Conservation (phyloP, 2,113 vertebrate species). For the Tauraco erythrolophus region DNA sequence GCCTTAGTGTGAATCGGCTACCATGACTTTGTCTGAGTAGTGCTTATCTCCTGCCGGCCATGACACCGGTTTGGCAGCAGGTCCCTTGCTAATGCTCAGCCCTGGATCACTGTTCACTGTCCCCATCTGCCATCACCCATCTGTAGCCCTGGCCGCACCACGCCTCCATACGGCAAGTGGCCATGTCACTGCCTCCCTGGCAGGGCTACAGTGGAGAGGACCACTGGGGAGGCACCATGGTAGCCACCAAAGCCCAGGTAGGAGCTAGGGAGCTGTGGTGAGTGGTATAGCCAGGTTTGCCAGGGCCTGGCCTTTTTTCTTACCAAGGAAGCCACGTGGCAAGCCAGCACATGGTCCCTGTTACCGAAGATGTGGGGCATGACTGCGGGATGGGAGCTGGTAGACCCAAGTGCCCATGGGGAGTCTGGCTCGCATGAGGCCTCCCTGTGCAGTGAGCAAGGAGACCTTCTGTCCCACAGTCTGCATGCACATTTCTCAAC, state of each 20-base stretch:
- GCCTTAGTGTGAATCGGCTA: background rate
- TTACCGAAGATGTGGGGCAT: background rate
- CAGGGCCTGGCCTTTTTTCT: background rate
- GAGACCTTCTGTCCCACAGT: background rate
- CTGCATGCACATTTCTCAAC: background rate
- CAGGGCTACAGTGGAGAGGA: background rate
- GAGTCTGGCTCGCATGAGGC: background rate
- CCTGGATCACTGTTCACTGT: background rate
- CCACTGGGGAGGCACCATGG: accelerated
- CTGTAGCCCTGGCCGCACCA: background rate
- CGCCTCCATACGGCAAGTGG: background rate
- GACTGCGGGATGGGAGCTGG: background rate
- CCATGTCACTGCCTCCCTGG: background rate
- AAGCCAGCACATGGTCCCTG: background rate
- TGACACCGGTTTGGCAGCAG: background rate
- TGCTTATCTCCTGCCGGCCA: background rate
- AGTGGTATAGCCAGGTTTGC: background rate
- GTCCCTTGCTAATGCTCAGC: background rate
- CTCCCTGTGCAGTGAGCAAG: background rate
- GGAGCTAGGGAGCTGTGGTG: background rate
- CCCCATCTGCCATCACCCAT: background rate
- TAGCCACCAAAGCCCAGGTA: background rate
- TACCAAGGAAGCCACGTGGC: background rate
- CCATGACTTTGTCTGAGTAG: background rate
- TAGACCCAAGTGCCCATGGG: background rate